Conservation (phyloP, 2,113 vertebrate genomes). For the Pangasianodon gigas region DNA sequence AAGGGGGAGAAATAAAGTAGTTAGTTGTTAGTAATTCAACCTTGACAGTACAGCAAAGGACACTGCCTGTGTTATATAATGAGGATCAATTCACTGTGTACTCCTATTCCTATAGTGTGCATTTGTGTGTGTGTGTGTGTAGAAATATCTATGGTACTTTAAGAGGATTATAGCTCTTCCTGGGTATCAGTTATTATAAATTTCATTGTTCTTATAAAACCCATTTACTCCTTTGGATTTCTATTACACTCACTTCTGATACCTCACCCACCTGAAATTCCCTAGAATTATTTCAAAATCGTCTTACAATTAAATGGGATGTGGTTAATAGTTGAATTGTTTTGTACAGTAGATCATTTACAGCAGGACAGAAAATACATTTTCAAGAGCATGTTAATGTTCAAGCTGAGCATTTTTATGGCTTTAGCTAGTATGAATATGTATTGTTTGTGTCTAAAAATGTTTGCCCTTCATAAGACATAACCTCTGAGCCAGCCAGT, state of each 20-base stretch:
- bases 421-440: slow-evolving; percentile 8
- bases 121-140: neutral
- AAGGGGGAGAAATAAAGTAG: neutral
- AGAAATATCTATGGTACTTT: neutral
- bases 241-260: neutral
- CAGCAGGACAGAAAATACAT: neutral
- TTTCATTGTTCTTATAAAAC: slow-evolving; percentile 8
- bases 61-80: slow-evolving; percentile 40
- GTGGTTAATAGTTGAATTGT: neutral
- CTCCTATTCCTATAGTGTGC: neutral
- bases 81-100: slow-evolving; percentile 19
- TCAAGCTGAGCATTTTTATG: slow-evolving; percentile 1
- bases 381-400: slow-evolving; percentile 17
- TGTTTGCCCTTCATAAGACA: neutral
- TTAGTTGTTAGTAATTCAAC: slow-evolving; percentile 21
- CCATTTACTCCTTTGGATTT: neutral
- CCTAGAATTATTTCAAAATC: neutral
- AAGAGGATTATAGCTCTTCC: neutral
- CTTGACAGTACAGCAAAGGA: slow-evolving; percentile 40
- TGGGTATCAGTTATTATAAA: neutral
- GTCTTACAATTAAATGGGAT: neutral
- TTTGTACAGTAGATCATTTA: neutral
- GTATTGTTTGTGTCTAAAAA: neutral
- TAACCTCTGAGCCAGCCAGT: neutral
- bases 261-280: neutral